Evolutionary conservation across 1,140 invertebrate species (phyloP).

Genomic region (Drosophila gunungcola): DNA sequence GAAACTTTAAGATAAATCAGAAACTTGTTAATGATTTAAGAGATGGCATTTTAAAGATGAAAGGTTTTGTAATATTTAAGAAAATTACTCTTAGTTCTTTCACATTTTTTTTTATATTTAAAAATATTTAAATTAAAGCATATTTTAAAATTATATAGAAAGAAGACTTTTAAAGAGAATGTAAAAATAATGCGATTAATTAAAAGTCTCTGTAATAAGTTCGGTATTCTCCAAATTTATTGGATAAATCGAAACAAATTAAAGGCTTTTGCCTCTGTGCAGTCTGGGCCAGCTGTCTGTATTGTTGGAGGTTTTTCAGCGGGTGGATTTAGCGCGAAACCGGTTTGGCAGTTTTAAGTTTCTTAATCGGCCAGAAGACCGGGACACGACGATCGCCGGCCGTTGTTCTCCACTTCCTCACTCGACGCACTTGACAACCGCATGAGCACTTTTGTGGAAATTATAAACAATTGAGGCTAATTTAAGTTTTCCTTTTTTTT

Average conservation of each 20-base stretch:
- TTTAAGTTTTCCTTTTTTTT: conserved; percentile 60
- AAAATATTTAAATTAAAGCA: too few species aligned
- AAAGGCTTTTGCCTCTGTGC: conserved; percentile 1
- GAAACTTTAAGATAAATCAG: too few species aligned
- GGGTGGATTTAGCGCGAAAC: conserved; percentile 46
- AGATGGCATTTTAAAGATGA: too few species aligned
- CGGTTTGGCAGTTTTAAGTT: conserved; percentile 31
- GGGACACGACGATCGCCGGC: conserved; percentile 18
- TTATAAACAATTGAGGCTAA: conserved; percentile 83
- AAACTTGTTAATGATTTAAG: too few species aligned
- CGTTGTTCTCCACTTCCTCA: conserved; percentile 58
- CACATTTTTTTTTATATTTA: too few species aligned
- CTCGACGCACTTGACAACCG: conserved; percentile 59
- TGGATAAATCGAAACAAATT: too few species aligned
- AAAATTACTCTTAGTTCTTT: too few species aligned
- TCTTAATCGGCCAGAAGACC: conserved; percentile 31
- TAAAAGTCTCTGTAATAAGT: too few species aligned
- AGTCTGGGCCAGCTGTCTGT: neutral
- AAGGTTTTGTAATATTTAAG: too few species aligned
- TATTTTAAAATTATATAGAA: too few species aligned
- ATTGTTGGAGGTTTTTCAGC: conserved; percentile 46
- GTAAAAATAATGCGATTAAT: too few species aligned
- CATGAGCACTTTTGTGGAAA: conserved; percentile 48
- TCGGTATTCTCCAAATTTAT: too few species aligned
- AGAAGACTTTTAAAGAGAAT: neutral